Percentiles rank a stretch among this genome's conserved stretches.
These are phyloP conservation scores for Ochlodes sylvanus DNA, from an alignment of 2,888 invertebrate genomes.

Conservation along the genomic window DNA sequence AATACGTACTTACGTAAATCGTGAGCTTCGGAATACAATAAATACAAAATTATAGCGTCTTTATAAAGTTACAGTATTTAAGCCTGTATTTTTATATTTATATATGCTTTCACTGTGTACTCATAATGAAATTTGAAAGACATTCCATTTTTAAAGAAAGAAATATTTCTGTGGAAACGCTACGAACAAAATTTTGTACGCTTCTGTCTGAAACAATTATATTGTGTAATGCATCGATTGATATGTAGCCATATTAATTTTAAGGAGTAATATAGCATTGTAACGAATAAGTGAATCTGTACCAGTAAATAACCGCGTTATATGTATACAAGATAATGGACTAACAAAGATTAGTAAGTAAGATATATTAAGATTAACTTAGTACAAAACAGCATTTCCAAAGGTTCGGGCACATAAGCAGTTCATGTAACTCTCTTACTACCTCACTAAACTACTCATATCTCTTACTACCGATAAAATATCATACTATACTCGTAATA, in stretches of 20 bases:
- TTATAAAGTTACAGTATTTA: conserved; percentile 1
- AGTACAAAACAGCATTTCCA: conserved; percentile 40
- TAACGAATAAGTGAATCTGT: conserved; percentile 13
- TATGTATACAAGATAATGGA: conserved; percentile 13
- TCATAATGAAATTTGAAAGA: background rate
- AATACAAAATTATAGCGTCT: conserved; percentile 26
- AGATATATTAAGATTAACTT: conserved; percentile 18
- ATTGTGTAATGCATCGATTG: background rate
- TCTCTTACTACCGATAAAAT: no score
- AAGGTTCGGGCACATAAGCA: conserved; percentile 41
- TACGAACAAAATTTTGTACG: background rate
- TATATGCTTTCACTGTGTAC: conserved; percentile 10
- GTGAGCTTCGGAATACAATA: conserved; percentile 32
- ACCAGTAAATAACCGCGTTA: conserved; percentile 28
- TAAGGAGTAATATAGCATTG: conserved; percentile 41
- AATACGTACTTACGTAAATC: conserved; percentile 22
- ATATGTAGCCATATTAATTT: conserved; percentile 56
- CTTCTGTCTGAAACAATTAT: background rate
- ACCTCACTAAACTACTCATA: no score
- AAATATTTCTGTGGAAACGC: background rate
- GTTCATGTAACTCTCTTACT: conserved; percentile 20
- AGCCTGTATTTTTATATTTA: conserved; percentile 28
- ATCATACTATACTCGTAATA: no score
- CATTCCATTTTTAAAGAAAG: conserved; percentile 9
- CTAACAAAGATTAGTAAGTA: conserved; percentile 23